These are phyloP conservation scores for Plusia festucae DNA, from an alignment of 2,888 invertebrate species.

Conservation along the genomic window DNA sequence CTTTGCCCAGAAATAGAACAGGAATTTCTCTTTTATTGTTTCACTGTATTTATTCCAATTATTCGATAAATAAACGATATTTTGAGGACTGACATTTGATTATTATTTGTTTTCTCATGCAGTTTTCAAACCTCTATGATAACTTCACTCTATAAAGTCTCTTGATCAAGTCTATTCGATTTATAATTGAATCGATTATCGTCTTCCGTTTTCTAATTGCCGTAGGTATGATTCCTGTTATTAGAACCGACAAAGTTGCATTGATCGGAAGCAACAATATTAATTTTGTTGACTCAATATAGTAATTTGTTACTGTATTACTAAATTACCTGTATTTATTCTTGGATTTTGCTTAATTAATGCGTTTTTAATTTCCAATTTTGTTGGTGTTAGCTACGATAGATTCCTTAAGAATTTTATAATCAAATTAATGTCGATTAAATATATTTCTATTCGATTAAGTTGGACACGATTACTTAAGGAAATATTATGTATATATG, in stretches of 20 bases:
- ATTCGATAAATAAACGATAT: too few species aligned
- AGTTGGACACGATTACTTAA: background rate
- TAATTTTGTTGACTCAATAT: conserved; percentile 41
- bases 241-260: conserved; percentile 42
- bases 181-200: conserved; percentile 35
- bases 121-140: conserved; percentile 22
- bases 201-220: conserved; percentile 42
- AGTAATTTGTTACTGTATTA: conserved; percentile 35
- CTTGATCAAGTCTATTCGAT: conserved; percentile 17
- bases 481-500: too few species aligned
- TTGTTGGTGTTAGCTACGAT: background rate
- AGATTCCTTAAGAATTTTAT: background rate
- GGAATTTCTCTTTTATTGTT: too few species aligned
- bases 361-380: background rate
- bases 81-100: too few species aligned
- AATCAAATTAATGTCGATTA: background rate
- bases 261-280: conserved; percentile 48
- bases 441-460: background rate
- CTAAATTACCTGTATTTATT: conserved; percentile 29
- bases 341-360: conserved; percentile 11
- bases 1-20: too few species aligned
- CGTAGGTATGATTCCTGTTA: conserved; percentile 38
- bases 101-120: conserved; percentile 11
- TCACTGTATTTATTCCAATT: too few species aligned
- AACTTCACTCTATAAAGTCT: conserved; percentile 22